Conservation (phyloP, 2,888 invertebrate species). For the Ornithoptera priamus region DNA sequence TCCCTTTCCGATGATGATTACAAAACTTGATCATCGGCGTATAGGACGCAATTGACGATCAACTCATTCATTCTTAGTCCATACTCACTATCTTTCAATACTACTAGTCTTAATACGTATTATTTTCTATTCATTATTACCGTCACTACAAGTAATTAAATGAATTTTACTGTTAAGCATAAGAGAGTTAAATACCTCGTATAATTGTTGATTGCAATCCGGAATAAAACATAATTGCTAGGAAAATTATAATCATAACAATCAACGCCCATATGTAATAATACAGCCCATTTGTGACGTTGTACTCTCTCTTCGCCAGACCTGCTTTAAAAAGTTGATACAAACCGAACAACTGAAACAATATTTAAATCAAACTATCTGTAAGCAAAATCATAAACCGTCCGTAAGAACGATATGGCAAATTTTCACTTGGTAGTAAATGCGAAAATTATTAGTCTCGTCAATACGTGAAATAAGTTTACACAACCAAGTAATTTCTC, state of each 20-base stretch:
- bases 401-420: too few relatives aligned
- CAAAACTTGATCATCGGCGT: too few relatives aligned
- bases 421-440: too few relatives aligned
- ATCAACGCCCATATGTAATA: conserved; percentile 72
- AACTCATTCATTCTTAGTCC: too few relatives aligned
- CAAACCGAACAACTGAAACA: conserved; percentile 61
- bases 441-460: too few relatives aligned
- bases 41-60: too few relatives aligned
- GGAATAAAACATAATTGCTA: conserved; percentile 73
- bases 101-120: too few relatives aligned
- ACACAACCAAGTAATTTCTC: background rate
- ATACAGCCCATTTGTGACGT: conserved; percentile 70
- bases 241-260: conserved; percentile 67
- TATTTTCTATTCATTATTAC: too few relatives aligned
- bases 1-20: too few relatives aligned
- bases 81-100: too few relatives aligned
- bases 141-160: background rate
- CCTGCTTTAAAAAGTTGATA: conserved; percentile 73
- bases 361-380: background rate
- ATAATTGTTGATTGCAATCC: conserved; percentile 73
- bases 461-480: background rate
- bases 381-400: background rate
- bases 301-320: conserved; percentile 60
- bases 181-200: conserved; percentile 48
- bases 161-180: background rate